These are phyloP conservation scores for Fulmarus glacialis DNA, from an alignment of 2,113 vertebrate genomes.

Conservation along the genomic window DNA sequence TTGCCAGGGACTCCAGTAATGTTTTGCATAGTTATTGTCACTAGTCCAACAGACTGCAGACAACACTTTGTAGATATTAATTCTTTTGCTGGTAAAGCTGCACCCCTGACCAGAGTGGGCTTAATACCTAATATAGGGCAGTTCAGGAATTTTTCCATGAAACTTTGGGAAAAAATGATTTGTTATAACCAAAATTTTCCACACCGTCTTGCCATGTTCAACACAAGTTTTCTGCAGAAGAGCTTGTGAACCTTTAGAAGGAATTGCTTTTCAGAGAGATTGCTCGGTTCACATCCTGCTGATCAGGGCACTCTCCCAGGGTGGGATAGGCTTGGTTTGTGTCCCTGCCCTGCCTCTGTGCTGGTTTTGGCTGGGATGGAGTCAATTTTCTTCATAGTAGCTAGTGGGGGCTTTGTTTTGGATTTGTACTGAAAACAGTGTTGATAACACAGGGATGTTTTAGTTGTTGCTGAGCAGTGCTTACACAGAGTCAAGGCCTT, in stretches of 20 bases:
- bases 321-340: fast-evolving
- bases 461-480: too few relatives aligned
- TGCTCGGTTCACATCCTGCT: neutral
- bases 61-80: neutral
- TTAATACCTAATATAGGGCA: slow-evolving; percentile 28
- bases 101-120: neutral
- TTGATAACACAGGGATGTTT: too few relatives aligned
- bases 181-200: neutral
- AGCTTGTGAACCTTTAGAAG: neutral
- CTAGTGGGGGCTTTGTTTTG: too few relatives aligned
- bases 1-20: neutral
- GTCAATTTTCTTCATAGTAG: too few relatives aligned
- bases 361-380: too few relatives aligned
- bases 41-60: slow-evolving; percentile 4
- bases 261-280: neutral
- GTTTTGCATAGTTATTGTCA: neutral
- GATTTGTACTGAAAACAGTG: too few relatives aligned
- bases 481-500: too few relatives aligned
- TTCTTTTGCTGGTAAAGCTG: neutral
- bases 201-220: neutral
- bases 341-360: neutral
- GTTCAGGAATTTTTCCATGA: slow-evolving; percentile 26
- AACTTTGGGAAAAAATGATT: neutral
- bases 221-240: neutral
- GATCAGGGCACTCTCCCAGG: neutral